Evolutionary conservation across 2,888 invertebrate species (phyloP), one percentile per base, ranked within the genome.

Genomic region (Salticus scenicus): DNA sequence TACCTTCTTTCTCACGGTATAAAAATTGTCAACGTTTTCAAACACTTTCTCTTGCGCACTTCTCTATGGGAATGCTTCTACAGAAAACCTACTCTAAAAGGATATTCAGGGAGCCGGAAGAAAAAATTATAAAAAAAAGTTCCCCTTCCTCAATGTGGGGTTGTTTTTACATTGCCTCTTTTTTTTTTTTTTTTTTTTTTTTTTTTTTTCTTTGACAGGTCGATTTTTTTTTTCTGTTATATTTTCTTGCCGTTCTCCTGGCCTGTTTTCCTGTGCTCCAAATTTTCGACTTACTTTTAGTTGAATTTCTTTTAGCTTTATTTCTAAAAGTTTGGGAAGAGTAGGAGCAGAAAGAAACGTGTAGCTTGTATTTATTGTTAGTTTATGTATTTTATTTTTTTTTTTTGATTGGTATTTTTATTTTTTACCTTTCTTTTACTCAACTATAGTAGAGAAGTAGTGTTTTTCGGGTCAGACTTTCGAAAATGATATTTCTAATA

Each of bases 1-100:
- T 78, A 74, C 81, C 81, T 81, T 74, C 37, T 74, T 66, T 79
- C 80, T 81, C 81, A 81, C 81, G 81, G 74, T 81, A 74, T 73
- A 63, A 63, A 79, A 81, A 81, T 74, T 63, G 37, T 14, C 20
- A 8, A 20, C 47, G 10, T 57, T 57, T 57, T 17, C 57, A 57
- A 57, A 81, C 81, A 81, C 81, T 81, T 81, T 81, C 81, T 24
- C 57, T 17, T n/a, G 57, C 24, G 57, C 57, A 57, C 57, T 12
- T 24, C 47, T 24, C 57, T 57, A 57, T 57, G 57, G 24, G 57
- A 57, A 57, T 57, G 57, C 57, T 12, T 24, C 20, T 7, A 14
- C 42, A 2, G 14, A 47, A 47, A 47, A 20, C 57, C 24, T 17
- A 8, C 57, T 24, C 57, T 57, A 17, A 5, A 57, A 20, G 24